phyloP scores from a whole-genome alignment of 2,888 invertebrate genomes.

The Calliscelio sp. region DNA sequence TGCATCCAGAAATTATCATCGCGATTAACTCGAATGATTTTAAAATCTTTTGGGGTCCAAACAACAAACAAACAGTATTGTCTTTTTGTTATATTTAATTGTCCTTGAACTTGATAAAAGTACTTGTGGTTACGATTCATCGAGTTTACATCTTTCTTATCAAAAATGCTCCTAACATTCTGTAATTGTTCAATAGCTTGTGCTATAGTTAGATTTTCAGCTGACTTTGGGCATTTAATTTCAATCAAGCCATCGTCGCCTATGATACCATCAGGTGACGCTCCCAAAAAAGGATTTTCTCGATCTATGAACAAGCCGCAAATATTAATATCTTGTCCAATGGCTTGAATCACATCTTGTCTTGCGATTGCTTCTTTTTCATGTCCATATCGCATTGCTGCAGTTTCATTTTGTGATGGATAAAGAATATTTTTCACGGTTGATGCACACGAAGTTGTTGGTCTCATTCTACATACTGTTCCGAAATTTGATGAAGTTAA shows the following conservation, averaged over 20 bases:
- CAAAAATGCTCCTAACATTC: background rate
- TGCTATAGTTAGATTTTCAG: background rate
- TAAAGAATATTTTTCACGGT: slow-evolving; percentile 63
- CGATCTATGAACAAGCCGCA: slow-evolving; percentile 66
- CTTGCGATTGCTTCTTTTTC: slow-evolving; percentile 59
- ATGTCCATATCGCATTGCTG: slow-evolving; percentile 39
- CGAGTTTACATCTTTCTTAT: background rate
- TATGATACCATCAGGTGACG: slow-evolving; percentile 68
- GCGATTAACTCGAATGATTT: background rate
- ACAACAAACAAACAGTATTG: slow-evolving; percentile 14
- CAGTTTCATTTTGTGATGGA: background rate
- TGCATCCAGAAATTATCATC: slow-evolving; percentile 2
- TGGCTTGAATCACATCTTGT: slow-evolving; percentile 1
- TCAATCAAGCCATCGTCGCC: slow-evolving; percentile 62
- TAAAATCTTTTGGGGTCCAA: background rate
- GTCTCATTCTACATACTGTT: slow-evolving; percentile 51
- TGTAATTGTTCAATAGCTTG: background rate
- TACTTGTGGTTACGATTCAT: background rate
- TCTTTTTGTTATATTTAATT: slow-evolving; percentile 14
- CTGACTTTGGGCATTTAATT: slow-evolving; percentile 56
- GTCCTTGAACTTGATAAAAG: slow-evolving; percentile 22
- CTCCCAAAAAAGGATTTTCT: slow-evolving; percentile 42
- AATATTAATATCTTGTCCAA: background rate
- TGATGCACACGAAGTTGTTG: slow-evolving; percentile 45
- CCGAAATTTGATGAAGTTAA: slow-evolving; percentile 70